phyloP scores from a whole-genome alignment of 2,888 invertebrate species.

The Drosophila gaucha region DNA sequence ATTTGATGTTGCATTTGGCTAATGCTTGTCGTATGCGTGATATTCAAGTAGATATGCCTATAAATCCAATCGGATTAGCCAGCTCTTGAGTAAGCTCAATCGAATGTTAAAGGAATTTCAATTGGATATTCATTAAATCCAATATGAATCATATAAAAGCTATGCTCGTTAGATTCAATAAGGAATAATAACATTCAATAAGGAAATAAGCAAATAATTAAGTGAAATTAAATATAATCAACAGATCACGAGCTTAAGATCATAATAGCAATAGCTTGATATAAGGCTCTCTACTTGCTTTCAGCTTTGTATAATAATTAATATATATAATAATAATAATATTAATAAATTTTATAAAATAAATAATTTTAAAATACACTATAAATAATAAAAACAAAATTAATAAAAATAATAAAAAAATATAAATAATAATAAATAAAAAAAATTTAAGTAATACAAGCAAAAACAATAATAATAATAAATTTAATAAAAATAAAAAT shows the following conservation, averaged over 20 bases:
- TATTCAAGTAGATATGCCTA: not conserved
- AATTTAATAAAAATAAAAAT: too few relatives aligned
- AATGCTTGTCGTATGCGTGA: slow-evolving; percentile 39
- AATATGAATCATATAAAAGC: not conserved
- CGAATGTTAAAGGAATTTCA: not conserved
- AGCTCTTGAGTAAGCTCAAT: not conserved
- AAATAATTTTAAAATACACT: too few relatives aligned
- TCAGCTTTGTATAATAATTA: too few relatives aligned
- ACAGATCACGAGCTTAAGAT: not conserved
- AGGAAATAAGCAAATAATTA: slow-evolving; percentile 1
- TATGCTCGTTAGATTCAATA: not conserved
- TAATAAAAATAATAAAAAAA: too few relatives aligned
- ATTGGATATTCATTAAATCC: not conserved
- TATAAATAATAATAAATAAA: too few relatives aligned
- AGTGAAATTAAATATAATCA: not conserved
- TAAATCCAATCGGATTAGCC: not conserved
- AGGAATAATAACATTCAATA: not conserved
- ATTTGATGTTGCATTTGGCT: slow-evolving; percentile 24
- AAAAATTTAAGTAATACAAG: too few relatives aligned
- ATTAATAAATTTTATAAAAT: too few relatives aligned
- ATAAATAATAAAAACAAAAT: too few relatives aligned
- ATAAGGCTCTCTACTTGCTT: too few relatives aligned
- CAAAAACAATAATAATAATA: too few relatives aligned
- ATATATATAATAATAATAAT: too few relatives aligned
- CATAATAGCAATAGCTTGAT: too few relatives aligned